Percentiles rank a stretch among this genome's conserved stretches.
phyloP scores from a whole-genome alignment of 2,113 vertebrate species.

The Cricetomys ansorgei region DNA sequence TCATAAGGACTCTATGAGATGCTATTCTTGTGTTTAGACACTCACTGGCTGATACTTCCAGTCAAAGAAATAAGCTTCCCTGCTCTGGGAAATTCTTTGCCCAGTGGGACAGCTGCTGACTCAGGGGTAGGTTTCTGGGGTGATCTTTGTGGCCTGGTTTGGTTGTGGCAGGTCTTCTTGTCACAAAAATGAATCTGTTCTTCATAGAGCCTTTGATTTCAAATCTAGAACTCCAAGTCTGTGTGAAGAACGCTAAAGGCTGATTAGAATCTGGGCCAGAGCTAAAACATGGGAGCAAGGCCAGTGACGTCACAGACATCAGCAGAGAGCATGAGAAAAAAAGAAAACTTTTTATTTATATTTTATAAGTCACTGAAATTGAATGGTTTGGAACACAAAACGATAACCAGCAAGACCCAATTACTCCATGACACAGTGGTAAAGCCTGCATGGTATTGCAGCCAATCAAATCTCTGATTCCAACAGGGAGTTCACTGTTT shows the following conservation, averaged over 20 bases:
- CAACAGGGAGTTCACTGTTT: neutral
- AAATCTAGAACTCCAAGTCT: neutral
- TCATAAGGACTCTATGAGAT: neutral
- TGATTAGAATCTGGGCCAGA: neutral
- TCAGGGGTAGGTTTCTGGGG: neutral
- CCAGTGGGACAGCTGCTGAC: neutral
- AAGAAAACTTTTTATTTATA: neutral
- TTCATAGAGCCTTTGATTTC: neutral
- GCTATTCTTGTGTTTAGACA: neutral
- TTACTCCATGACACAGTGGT: neutral
- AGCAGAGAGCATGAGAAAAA: neutral
- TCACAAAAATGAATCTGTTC: neutral
- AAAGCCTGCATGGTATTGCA: neutral
- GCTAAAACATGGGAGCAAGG: neutral
- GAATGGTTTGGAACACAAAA: neutral
- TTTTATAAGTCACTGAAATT: conserved; percentile 3
- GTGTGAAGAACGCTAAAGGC: neutral
- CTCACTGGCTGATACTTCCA: neutral
- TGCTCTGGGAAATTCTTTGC: neutral
- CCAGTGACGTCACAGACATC: neutral
- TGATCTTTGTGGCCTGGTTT: neutral
- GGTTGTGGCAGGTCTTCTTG: neutral
- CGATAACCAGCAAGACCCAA: neutral
- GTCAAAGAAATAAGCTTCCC: neutral
- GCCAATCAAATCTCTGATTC: neutral